phyloP scores from a whole-genome alignment of 1,140 invertebrate species.

The Acyrthosiphon pisum region DNA sequence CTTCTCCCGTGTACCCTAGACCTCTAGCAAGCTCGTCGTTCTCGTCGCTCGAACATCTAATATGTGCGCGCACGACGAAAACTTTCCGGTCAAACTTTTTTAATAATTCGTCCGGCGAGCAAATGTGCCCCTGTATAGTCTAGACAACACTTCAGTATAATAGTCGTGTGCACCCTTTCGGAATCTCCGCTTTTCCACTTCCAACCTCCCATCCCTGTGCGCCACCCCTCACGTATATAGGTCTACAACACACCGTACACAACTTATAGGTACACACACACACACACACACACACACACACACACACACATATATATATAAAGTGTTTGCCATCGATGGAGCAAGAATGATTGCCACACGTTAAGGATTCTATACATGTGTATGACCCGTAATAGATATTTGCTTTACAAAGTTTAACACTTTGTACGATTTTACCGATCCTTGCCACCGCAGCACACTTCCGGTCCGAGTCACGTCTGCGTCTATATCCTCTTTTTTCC shows the following conservation, averaged over 20 bases:
- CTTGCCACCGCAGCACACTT: neutral
- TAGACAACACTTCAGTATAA: neutral
- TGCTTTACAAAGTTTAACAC: conserved; percentile 13
- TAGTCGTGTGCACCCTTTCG: too few relatives aligned
- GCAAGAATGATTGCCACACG: neutral
- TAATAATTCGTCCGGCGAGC: conserved; percentile 39
- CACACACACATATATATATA: too few relatives aligned
- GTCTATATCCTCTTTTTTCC: neutral
- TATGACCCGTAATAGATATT: neutral
- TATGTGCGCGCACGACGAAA: neutral
- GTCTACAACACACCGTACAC: neutral
- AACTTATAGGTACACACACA: neutral
- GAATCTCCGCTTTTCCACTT: neutral
- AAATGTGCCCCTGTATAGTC: conserved; percentile 2
- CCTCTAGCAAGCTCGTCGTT: too few relatives aligned
- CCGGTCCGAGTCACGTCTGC: neutral
- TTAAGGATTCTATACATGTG: neutral
- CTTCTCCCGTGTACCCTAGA: neutral
- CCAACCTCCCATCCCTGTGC: neutral
- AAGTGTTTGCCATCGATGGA: neutral
- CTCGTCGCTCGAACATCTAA: neutral
- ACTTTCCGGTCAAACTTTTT: conserved; percentile 47
- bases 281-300: too few relatives aligned
- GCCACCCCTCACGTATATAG: neutral
- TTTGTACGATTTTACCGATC: conserved; percentile 5